These are phyloP conservation scores for Rhyacophila evoluta DNA, from an alignment of 2,888 invertebrate genomes.

Conservation along the genomic window DNA sequence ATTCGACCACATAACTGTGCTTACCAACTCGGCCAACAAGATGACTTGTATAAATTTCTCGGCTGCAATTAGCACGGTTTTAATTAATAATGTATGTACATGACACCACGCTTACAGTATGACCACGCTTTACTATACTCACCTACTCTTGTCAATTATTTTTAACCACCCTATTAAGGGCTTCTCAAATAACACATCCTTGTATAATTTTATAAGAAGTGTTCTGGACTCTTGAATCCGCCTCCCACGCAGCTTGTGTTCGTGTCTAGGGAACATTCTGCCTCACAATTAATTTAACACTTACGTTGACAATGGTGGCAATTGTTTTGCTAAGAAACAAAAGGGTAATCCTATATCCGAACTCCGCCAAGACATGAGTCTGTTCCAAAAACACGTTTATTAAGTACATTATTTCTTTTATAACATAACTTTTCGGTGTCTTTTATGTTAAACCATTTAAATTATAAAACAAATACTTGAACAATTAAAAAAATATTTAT, in stretches of 20 bases:
- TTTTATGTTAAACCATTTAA: too few species aligned
- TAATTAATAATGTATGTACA: too few species aligned
- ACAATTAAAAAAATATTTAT: too few species aligned
- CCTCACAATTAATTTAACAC: neutral
- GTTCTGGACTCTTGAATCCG: neutral
- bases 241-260: conserved; percentile 42
- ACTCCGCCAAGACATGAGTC: neutral
- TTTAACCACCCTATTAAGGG: conserved; percentile 5
- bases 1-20: too few species aligned
- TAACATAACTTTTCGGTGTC: too few species aligned
- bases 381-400: too few species aligned
- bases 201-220: conserved; percentile 5
- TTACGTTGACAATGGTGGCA: conserved; percentile 23
- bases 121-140: neutral
- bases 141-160: neutral
- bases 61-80: too few species aligned
- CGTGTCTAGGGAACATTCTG: conserved; percentile 28
- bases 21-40: too few species aligned
- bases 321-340: conserved; percentile 38
- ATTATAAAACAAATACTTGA: too few species aligned
- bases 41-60: too few species aligned
- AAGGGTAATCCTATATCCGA: conserved; percentile 28
- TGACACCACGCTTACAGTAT: too few species aligned
- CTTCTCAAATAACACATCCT: conserved; percentile 29
- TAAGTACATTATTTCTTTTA: too few species aligned